Evolutionary conservation across 2,797 vertebrate species (phyloP), one percentile per base, ranked within the genome.

Genomic region (Muscicapa striata): DNA sequence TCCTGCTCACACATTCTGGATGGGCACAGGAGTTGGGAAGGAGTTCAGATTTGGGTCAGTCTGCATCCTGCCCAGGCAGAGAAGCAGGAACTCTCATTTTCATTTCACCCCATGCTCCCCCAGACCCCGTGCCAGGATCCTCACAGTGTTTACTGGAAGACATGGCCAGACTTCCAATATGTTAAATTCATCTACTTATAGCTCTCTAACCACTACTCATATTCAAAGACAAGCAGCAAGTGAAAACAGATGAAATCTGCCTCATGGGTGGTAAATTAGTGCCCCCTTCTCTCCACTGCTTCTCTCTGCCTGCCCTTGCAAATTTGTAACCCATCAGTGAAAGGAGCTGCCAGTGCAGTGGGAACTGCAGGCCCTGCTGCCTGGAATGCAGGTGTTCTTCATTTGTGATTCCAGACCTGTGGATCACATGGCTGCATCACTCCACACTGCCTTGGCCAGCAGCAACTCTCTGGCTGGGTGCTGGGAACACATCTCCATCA

Each of bases 1-100:
- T 90, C 74, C 90, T 36, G 66, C 24, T 45, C 77, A 54, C 76
- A 43, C 63, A 23, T 87, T 77, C 79, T 8, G 79, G 76, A 64
- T 63, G 68, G 11, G 63, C 52, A 73, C 23, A 43, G 69, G 36
- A 69, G 76, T 29, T 83, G 73, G 77, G 22, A 27, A 67, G 67
- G 55, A 91, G 95, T 96, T 96, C 91, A 96, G 38, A 36, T 57
- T 63, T 48, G 46, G 93, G 89, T 96, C 95, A 95, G 22, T 45
- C 45, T 84, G 26, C 84, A 34, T 79, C 13, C 63, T 93, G 62
- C 66, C 79, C 82, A 81, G 89, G 55, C 62, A 92, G 89, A 57
- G 89, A 54, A 83, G 84, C 52, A 86, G 23, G 21, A 67, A 27
- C 48, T 63, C 48, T 55, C 66, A 41, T 78, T 63, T 57, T 13